phyloP scores from a whole-genome alignment of 2,797 vertebrate genomes.

The Semaprochilodus insignis region DNA sequence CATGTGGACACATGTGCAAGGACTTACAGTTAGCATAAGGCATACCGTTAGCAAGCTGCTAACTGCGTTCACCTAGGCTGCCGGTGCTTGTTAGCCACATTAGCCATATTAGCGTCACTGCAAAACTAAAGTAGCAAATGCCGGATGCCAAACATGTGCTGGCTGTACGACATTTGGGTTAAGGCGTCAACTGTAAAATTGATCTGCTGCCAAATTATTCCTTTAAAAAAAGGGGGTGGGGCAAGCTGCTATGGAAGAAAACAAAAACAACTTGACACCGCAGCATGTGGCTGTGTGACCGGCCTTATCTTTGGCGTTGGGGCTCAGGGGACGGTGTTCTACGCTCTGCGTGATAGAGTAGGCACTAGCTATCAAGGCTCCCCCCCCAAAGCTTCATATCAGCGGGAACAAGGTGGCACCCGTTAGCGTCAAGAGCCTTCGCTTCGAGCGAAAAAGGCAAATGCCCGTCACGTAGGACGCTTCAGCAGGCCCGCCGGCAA shows the following conservation, averaged over 20 bases:
- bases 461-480: neutral
- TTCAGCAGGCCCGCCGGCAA: neutral
- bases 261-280: conserved; percentile 7
- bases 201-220: neutral
- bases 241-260: neutral
- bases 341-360: conserved; percentile 71
- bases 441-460: conserved; percentile 15
- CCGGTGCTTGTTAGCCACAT: too few species aligned
- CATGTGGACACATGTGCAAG: too few species aligned
- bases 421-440: conserved; percentile 36
- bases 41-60: too few species aligned
- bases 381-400: conserved; percentile 66
- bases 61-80: too few species aligned
- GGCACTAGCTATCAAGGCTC: conserved; percentile 62
- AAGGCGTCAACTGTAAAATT: neutral
- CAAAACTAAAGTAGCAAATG: too few species aligned
- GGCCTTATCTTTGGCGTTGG: conserved; percentile 72
- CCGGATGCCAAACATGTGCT: too few species aligned
- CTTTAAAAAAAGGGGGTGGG: neutral
- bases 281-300: neutral
- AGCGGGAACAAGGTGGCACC: conserved; percentile 58
- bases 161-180: too few species aligned
- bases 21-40: too few species aligned
- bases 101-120: too few species aligned
- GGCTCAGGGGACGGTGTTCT: conserved; percentile 71